Conservation (phyloP, 2,888 invertebrate species). For the Drosophila flavopinicola region DNA sequence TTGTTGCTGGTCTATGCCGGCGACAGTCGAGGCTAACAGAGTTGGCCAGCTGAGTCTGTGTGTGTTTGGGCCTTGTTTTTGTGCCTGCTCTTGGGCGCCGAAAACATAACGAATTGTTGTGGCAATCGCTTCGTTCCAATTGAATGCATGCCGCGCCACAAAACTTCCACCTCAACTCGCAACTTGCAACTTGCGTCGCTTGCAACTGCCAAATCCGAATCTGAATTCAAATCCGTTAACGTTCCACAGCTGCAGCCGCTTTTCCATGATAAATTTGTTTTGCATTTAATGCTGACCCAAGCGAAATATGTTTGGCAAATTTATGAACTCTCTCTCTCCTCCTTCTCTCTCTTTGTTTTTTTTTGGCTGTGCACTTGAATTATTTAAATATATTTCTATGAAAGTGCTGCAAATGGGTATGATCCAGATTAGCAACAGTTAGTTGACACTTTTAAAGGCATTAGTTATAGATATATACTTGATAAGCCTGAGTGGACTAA, state of each 20-base stretch:
- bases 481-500: too few species aligned
- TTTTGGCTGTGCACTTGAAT: constrained; percentile 44
- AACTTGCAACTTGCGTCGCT: constrained; percentile 31
- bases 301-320: constrained; percentile 60
- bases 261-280: constrained; percentile 65
- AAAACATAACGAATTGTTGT: constrained; percentile 80
- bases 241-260: constrained; percentile 24
- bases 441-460: too few species aligned
- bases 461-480: too few species aligned
- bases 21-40: constrained; percentile 71
- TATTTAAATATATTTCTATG: constrained; percentile 15
- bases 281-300: constrained; percentile 63
- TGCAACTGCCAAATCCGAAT: constrained; percentile 33
- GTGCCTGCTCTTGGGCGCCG: constrained; percentile 53
- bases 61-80: constrained; percentile 32
- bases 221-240: constrained; percentile 46
- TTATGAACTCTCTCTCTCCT: constrained; percentile 47
- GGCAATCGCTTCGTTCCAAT: constrained; percentile 83
- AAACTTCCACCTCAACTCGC: constrained; percentile 42
- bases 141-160: constrained; percentile 77
- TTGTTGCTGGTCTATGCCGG: constrained; percentile 43
- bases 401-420: not conserved
- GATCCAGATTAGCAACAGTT: too few species aligned
- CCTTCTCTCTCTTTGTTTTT: not conserved
- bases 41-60: constrained; percentile 48